Conservation (phyloP, 2,113 vertebrate genomes). For the Misgurnus anguillicaudatus region DNA sequence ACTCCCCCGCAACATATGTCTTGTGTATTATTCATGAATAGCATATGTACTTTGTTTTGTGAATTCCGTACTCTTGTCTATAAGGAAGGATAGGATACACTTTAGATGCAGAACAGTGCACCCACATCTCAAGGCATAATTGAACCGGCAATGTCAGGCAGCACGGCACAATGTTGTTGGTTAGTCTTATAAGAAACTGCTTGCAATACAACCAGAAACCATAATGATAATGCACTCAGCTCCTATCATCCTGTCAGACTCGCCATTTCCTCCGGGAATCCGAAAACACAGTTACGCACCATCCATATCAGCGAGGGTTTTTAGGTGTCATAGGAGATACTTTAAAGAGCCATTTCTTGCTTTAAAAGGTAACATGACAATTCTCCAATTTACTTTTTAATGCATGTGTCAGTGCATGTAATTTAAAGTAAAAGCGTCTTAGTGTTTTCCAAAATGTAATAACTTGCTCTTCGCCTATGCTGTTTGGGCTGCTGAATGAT, state of each 20-base stretch:
- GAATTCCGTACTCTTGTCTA: not conserved
- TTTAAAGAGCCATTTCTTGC: no score
- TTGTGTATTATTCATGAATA: slow-evolving; percentile 18
- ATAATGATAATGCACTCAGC: slow-evolving; percentile 33
- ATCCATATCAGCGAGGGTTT: not conserved
- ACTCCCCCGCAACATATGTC: slow-evolving; percentile 40
- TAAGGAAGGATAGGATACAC: not conserved
- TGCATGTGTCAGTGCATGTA: no score
- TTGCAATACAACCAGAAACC: slow-evolving; percentile 38
- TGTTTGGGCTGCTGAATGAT: no score
- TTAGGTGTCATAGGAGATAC: not conserved
- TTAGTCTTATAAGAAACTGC: slow-evolving; percentile 22
- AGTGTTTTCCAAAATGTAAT: no score
- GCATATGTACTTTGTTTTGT: not conserved
- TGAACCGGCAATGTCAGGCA: slow-evolving; percentile 19
- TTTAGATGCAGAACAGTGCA: slow-evolving; percentile 20
- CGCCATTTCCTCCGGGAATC: not conserved
- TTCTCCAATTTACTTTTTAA: no score
- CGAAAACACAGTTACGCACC: not conserved
- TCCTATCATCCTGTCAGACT: slow-evolving; percentile 42
- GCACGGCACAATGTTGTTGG: not conserved
- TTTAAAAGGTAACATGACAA: no score
- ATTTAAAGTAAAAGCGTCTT: no score
- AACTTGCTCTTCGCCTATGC: no score
- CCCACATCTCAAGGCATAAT: slow-evolving; percentile 13